phyloP scores from a whole-genome alignment of 64 coral and sea anemone genomes.

The Hydrozoanthus tunicans region DNA sequence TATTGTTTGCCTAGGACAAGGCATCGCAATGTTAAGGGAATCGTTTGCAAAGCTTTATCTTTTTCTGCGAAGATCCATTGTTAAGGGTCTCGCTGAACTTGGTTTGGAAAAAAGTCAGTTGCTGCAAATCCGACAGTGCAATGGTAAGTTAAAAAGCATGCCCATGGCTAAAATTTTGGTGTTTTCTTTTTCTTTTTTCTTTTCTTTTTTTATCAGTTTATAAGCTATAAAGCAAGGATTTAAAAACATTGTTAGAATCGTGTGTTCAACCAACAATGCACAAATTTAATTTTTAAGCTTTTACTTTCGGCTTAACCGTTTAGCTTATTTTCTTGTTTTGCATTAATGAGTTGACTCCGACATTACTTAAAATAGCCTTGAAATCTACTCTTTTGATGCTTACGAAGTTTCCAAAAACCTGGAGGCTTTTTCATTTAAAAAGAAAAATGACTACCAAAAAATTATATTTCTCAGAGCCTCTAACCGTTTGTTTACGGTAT shows the following conservation, averaged over 20 bases:
- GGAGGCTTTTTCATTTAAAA: not conserved
- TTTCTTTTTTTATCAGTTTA: not conserved
- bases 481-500: constrained; percentile 14
- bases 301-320: no score
- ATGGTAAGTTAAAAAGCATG: constrained; percentile 25
- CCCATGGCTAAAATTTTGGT: not conserved
- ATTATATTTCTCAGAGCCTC: not conserved
- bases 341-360: no score
- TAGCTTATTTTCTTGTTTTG: no score
- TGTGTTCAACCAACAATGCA: no score
- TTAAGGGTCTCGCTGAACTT: not conserved
- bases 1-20: not conserved
- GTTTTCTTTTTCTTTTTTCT: not conserved
- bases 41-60: not conserved
- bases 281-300: no score
- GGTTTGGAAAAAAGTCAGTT: constrained; percentile 49
- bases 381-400: no score
- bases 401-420: not conserved
- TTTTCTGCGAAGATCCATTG: constrained; percentile 12
- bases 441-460: no score
- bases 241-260: not conserved
- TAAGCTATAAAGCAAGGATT: not conserved
- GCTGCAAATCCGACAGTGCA: constrained; percentile 25
- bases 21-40: constrained; percentile 17
- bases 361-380: no score